A percentile compares a stretch with the other conserved stretches of the same genome.
phyloP scores from a whole-genome alignment of 2,113 vertebrate species.

The Callopanchax toddi region DNA sequence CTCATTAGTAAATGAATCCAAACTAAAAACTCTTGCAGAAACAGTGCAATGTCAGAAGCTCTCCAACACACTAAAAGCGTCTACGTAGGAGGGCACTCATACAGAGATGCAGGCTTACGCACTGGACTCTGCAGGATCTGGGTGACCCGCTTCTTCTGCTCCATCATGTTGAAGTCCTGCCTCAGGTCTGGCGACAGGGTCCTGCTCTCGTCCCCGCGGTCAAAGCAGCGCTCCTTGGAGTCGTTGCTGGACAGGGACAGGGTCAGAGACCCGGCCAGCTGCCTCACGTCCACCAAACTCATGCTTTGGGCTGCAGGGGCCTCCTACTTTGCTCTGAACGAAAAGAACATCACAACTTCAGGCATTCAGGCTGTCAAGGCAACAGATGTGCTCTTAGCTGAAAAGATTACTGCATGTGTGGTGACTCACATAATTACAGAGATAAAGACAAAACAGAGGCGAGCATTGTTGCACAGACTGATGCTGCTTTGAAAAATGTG shows the following conservation, averaged over 20 bases:
- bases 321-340: slow-evolving; percentile 29
- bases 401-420: slow-evolving; percentile 25
- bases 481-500: slow-evolving; percentile 23
- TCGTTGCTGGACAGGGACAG: slow-evolving; percentile 85
- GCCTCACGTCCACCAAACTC: slow-evolving; percentile 86
- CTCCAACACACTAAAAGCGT: slow-evolving; percentile 41
- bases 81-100: slow-evolving; percentile 50
- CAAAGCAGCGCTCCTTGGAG: slow-evolving; percentile 88
- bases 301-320: slow-evolving; percentile 65
- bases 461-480: slow-evolving; percentile 43
- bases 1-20: too few species aligned
- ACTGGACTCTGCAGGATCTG: slow-evolving; percentile 97
- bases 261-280: slow-evolving; percentile 83
- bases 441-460: slow-evolving; percentile 48
- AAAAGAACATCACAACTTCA: slow-evolving; percentile 5
- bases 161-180: slow-evolving; percentile 99
- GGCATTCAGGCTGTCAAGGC: slow-evolving; percentile 52
- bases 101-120: slow-evolving; percentile 68
- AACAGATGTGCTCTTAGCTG: slow-evolving; percentile 31
- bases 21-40: too few species aligned
- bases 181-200: slow-evolving; percentile 93
- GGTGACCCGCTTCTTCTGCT: slow-evolving; percentile 96
- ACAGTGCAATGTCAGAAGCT: slow-evolving; percentile 13
- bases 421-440: slow-evolving; percentile 74
- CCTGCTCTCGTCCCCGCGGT: slow-evolving; percentile 85